phyloP scores from a whole-genome alignment of 1,140 invertebrate species.

The Diorhabda sublineata region DNA sequence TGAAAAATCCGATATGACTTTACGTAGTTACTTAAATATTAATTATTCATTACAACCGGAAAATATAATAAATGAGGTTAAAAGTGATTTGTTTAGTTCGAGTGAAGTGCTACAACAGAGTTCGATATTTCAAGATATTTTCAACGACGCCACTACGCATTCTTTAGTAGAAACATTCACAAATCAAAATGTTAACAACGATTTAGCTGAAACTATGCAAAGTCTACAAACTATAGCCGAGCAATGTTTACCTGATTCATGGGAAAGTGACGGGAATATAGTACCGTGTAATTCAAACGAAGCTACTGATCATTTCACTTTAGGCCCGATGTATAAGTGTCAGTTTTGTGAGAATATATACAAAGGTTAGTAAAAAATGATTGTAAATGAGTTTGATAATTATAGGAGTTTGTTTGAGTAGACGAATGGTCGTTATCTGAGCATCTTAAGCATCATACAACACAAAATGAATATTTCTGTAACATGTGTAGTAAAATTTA shows the following conservation, averaged over 20 bases:
- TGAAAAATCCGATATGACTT: constrained; percentile 43
- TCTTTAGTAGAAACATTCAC: constrained; percentile 43
- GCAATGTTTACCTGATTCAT: constrained; percentile 40
- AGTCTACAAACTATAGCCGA: constrained; percentile 46
- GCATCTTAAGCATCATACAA: constrained; percentile 43
- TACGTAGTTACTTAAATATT: constrained; percentile 40
- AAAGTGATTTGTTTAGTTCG: constrained; percentile 37
- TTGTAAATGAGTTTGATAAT: neutral
- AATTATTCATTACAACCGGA: constrained; percentile 7
- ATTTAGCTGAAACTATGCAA: constrained; percentile 46
- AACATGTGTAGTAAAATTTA: constrained; percentile 35
- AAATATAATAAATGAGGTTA: constrained; percentile 32
- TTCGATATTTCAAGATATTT: constrained; percentile 45
- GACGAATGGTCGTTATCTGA: constrained; percentile 45
- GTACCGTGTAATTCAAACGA: constrained; percentile 30
- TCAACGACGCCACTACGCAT: constrained; percentile 40
- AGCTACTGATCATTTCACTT: constrained; percentile 38
- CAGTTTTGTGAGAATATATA: constrained; percentile 44
- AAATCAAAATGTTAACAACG: constrained; percentile 36
- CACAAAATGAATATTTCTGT: constrained; percentile 42
- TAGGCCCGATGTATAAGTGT: constrained; percentile 40
- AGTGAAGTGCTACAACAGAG: constrained; percentile 41
- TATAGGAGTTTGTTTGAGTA: constrained; percentile 21
- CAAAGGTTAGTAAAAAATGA: constrained; percentile 32
- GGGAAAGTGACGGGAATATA: constrained; percentile 31